Percentiles rank a stretch among this genome's conserved stretches.
Conservation (phyloP, 2,797 vertebrate species). For the Sternotherus odoratus region DNA sequence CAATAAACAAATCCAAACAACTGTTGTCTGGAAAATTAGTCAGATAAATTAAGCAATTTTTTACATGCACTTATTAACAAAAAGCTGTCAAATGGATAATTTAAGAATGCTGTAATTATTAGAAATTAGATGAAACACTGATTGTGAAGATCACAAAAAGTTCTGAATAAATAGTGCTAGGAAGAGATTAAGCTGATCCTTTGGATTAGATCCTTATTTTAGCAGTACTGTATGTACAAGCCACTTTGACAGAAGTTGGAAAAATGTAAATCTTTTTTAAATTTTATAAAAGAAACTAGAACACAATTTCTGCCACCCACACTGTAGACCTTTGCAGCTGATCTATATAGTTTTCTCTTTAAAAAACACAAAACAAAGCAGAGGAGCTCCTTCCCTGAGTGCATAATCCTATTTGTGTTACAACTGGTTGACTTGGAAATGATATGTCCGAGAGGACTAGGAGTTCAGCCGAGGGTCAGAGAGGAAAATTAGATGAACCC, state of each 20-base stretch:
- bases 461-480: background rate
- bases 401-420: background rate
- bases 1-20: constrained; percentile 6
- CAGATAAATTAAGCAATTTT: background rate
- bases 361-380: background rate
- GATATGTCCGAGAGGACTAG: background rate
- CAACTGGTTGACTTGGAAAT: accelerated
- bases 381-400: background rate
- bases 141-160: background rate
- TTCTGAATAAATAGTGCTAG: background rate
- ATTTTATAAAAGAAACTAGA: background rate
- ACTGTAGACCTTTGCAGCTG: background rate
- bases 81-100: background rate
- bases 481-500: constrained; percentile 3
- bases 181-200: background rate
- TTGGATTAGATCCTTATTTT: accelerated
- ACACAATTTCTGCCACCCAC: background rate
- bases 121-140: background rate
- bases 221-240: background rate
- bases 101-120: background rate
- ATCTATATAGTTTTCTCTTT: background rate
- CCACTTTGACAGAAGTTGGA: background rate
- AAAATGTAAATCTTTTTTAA: background rate
- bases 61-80: background rate
- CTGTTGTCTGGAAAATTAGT: background rate